A percentile compares a stretch with the other conserved stretches of the same genome.
Conservation (phyloP, 2,888 invertebrate genomes). For the Vannuccia rotundouncinata region DNA sequence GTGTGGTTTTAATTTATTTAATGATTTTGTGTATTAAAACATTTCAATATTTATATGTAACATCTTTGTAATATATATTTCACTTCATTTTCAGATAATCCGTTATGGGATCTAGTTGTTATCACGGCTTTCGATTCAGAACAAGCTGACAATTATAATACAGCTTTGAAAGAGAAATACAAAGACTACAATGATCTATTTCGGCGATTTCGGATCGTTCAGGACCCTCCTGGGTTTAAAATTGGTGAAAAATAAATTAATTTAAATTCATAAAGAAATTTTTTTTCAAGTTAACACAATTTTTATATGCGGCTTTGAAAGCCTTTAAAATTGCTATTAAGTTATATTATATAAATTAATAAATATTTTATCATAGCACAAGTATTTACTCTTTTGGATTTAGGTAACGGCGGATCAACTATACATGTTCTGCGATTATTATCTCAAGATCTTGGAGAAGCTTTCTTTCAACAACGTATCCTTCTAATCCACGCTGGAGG, state of each 20-base stretch:
- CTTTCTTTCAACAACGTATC: slow-evolving; percentile 42
- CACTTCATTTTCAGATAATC: no score
- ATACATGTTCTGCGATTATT: neutral
- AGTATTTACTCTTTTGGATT: neutral
- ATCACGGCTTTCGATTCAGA: neutral
- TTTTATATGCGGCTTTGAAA: no score
- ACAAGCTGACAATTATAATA: neutral
- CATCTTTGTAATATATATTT: no score
- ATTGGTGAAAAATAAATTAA: neutral
- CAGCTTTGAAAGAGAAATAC: neutral
- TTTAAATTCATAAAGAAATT: no score
- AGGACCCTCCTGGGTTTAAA: neutral
- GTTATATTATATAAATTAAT: neutral
- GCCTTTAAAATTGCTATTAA: no score
- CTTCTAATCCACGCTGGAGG: slow-evolving; percentile 59
- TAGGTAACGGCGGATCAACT: neutral
- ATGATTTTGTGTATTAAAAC: no score
- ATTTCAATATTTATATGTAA: no score
- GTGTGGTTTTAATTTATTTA: no score
- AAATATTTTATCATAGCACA: neutral
- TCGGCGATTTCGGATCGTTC: neutral
- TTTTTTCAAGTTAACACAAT: no score
- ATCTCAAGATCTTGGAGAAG: neutral
- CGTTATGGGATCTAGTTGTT: neutral
- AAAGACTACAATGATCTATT: neutral